phyloP scores from a whole-genome alignment of 2,113 vertebrate species.

The Arothron firmamentum region DNA sequence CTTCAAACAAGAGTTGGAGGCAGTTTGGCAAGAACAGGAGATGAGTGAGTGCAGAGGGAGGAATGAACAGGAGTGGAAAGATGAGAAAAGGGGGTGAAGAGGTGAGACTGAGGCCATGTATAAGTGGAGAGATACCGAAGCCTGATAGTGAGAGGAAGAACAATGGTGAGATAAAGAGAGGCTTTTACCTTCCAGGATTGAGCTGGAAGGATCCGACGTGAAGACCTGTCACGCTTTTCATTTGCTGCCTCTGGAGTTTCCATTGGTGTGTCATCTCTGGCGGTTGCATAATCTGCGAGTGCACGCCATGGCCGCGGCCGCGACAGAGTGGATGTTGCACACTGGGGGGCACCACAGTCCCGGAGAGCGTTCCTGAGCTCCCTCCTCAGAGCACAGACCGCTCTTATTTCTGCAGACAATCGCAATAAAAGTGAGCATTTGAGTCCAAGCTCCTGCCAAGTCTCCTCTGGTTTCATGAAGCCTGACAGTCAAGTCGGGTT shows the following conservation, averaged over 20 bases:
- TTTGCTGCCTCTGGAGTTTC: constrained; percentile 21
- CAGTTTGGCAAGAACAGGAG: too few species aligned
- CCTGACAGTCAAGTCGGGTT: not conserved
- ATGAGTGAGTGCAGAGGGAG: too few species aligned
- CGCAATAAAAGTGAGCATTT: not conserved
- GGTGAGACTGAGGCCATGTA: not conserved
- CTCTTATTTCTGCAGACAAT: too few species aligned
- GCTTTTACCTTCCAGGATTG: not conserved
- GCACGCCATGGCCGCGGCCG: not conserved
- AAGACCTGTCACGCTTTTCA: not conserved
- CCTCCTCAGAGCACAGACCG: not conserved
- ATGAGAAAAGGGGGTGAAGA: not conserved
- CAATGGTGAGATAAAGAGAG: not conserved
- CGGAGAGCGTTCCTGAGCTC: constrained; percentile 1
- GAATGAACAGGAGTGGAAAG: not conserved
- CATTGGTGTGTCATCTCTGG: constrained; percentile 20
- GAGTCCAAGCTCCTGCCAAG: too few species aligned
- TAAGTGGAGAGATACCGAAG: not conserved
- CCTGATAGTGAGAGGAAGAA: not conserved
- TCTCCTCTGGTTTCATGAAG: not conserved
- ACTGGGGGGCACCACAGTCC: constrained; percentile 53
- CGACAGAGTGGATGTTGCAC: constrained; percentile 16
- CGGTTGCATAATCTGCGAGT: constrained; percentile 45
- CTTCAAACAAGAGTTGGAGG: too few species aligned
- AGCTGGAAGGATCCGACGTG: constrained; percentile 9